These are phyloP conservation scores for Fragum sueziense DNA, from an alignment of 2,888 invertebrate species.

Conservation along the genomic window DNA sequence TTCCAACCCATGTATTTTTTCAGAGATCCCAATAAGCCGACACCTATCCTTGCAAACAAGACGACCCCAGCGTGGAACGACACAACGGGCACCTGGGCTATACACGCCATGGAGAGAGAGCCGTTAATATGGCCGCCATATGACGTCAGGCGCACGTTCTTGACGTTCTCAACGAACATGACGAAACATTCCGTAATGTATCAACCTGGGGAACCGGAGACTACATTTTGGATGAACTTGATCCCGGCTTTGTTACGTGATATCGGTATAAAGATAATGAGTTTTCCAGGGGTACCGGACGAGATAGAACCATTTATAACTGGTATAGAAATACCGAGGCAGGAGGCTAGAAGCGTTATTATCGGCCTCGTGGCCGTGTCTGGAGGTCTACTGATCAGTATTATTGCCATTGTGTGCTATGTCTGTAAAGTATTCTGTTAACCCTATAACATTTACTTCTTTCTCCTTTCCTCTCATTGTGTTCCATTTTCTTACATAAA, in stretches of 20 bases:
- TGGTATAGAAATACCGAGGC: constrained; percentile 3
- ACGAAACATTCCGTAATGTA: constrained; percentile 22
- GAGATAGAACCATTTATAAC: constrained; percentile 3
- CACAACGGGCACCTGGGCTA: background rate
- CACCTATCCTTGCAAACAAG: constrained; percentile 12
- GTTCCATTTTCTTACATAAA: too few relatives aligned
- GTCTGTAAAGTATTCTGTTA: constrained; percentile 20
- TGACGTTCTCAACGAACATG: constrained; percentile 44
- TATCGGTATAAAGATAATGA: background rate
- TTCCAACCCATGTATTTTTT: constrained; percentile 15
- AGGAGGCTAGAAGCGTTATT: constrained; percentile 10
- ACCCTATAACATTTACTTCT: too few relatives aligned
- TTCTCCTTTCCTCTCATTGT: background rate
- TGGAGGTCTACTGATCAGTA: constrained; percentile 13
- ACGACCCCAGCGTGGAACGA: constrained; percentile 19
- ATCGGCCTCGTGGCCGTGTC: constrained; percentile 10
- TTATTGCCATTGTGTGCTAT: constrained; percentile 13
- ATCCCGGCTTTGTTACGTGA: constrained; percentile 42
- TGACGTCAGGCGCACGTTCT: constrained; percentile 31
- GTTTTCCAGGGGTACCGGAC: constrained; percentile 8
- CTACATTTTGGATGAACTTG: constrained; percentile 48
- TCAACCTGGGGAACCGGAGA: constrained; percentile 48
- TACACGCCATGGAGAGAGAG: background rate
- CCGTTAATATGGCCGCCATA: constrained; percentile 43
- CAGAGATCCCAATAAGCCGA: constrained; percentile 51